A percentile compares a stretch with the other conserved stretches of the same genome.
Evolutionary conservation across 2,113 vertebrate species (phyloP).

Genomic region (Aepyceros melampus): DNA sequence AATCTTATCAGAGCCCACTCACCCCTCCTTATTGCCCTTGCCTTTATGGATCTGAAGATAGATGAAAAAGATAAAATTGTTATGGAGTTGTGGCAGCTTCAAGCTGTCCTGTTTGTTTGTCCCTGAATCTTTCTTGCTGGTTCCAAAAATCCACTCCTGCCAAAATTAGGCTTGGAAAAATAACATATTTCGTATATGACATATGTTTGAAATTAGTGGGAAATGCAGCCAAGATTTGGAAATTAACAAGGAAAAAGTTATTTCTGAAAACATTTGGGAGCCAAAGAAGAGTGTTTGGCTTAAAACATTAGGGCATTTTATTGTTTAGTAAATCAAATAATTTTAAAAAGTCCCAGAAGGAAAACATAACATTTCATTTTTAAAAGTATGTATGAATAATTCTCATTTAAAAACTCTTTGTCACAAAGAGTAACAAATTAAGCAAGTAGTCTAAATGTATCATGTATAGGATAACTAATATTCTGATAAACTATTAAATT

Average conservation of each 20-base stretch:
- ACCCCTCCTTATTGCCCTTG: constrained; percentile 24
- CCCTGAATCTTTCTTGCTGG: constrained; percentile 59
- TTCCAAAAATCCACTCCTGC: constrained; percentile 71
- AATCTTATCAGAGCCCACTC: constrained; percentile 51
- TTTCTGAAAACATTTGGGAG: constrained; percentile 79
- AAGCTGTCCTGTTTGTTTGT: constrained; percentile 76
- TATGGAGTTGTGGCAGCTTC: constrained; percentile 62
- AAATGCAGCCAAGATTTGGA: constrained; percentile 78
- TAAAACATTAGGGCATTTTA: constrained; percentile 72
- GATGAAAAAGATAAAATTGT: constrained; percentile 53
- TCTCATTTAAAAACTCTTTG: neutral
- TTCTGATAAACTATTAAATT: neutral
- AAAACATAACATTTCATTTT: neutral
- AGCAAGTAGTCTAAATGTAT: neutral
- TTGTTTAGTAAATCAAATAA: constrained; percentile 78
- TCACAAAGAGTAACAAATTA: neutral
- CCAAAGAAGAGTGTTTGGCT: constrained; percentile 71
- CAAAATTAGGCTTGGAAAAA: constrained; percentile 80
- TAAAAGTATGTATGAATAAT: neutral
- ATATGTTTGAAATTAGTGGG: constrained; percentile 82
- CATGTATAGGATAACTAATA: neutral
- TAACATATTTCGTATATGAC: constrained; percentile 79
- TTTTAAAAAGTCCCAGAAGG: constrained; percentile 50
- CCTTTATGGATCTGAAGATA: constrained; percentile 34
- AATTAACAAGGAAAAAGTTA: constrained; percentile 79